A percentile compares a stretch with the other conserved stretches of the same genome.
Conservation (phyloP, 2,888 invertebrate species). For the Lasioglossum leucozonium region DNA sequence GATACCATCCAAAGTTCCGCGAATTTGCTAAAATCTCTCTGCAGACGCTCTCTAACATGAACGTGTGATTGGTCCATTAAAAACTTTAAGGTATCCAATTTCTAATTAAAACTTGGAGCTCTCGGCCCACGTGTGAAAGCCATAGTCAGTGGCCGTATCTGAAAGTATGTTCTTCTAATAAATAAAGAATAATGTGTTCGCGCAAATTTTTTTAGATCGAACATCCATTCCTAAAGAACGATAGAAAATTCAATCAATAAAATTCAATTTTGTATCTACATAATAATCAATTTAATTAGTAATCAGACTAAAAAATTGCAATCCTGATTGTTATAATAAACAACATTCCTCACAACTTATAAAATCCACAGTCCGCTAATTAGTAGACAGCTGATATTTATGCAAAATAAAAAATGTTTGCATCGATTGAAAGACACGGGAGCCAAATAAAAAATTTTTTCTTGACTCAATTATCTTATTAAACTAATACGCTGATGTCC, state of each 20-base stretch:
- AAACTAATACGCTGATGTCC: too few species aligned
- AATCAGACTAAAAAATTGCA: background rate
- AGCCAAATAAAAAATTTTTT: too few species aligned
- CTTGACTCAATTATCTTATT: too few species aligned
- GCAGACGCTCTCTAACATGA: background rate
- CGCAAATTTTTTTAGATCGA: background rate
- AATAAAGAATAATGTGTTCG: background rate
- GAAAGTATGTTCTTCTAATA: background rate
- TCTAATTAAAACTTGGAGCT: constrained; percentile 2
- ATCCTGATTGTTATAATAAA: background rate
- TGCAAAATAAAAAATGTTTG: too few species aligned
- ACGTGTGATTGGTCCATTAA: constrained; percentile 10
- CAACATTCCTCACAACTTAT: background rate
- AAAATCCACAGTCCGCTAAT: too few species aligned
- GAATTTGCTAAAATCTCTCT: background rate
- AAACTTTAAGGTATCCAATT: constrained; percentile 7
- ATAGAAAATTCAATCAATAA: background rate
- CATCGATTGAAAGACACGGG: too few species aligned
- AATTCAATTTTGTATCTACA: background rate
- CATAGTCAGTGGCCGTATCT: background rate
- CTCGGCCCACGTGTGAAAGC: background rate
- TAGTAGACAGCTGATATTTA: too few species aligned
- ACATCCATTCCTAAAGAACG: background rate
- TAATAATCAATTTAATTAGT: background rate
- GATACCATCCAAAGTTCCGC: background rate